phyloP scores from a whole-genome alignment of 2,888 invertebrate genomes.

The Hypomecis punctinalis region DNA sequence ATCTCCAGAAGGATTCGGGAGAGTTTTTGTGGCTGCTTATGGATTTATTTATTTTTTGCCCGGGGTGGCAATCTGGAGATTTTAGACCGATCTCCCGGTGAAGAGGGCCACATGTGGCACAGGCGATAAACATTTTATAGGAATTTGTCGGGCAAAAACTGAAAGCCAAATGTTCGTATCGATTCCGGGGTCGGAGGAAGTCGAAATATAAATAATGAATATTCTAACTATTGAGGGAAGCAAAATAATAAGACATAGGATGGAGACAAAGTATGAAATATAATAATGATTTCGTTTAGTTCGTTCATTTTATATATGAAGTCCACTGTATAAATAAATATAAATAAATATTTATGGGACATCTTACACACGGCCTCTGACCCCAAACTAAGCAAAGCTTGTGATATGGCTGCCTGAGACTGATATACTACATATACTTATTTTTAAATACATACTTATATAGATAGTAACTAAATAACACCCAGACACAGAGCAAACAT shows the following conservation, averaged over 20 bases:
- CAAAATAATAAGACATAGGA: constrained; percentile 19
- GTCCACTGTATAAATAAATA: no score
- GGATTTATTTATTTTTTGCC: constrained; percentile 84
- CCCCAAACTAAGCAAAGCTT: no score
- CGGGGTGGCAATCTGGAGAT: constrained; percentile 84
- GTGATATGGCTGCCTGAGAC: no score
- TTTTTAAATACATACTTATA: no score
- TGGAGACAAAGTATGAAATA: background rate
- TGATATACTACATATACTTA: no score
- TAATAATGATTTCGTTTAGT: no score
- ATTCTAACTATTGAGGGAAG: constrained; percentile 42
- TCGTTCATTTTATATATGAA: no score
- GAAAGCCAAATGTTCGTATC: constrained; percentile 78
- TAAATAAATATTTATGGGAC: no score
- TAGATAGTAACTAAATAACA: no score
- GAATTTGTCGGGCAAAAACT: constrained; percentile 82
- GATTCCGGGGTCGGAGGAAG: constrained; percentile 77
- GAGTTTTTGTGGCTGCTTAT: constrained; percentile 72
- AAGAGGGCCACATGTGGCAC: constrained; percentile 80
- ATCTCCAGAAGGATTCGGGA: constrained; percentile 75
- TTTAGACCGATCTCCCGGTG: constrained; percentile 79
- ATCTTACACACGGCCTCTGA: no score
- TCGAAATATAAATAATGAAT: constrained; percentile 74
- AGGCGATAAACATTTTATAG: constrained; percentile 85
- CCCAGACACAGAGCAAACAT: no score